Base-by-base conservation (phyloP, 2,797 vertebrate species). In the Pseudochaenichthys georgianus region DNA sequence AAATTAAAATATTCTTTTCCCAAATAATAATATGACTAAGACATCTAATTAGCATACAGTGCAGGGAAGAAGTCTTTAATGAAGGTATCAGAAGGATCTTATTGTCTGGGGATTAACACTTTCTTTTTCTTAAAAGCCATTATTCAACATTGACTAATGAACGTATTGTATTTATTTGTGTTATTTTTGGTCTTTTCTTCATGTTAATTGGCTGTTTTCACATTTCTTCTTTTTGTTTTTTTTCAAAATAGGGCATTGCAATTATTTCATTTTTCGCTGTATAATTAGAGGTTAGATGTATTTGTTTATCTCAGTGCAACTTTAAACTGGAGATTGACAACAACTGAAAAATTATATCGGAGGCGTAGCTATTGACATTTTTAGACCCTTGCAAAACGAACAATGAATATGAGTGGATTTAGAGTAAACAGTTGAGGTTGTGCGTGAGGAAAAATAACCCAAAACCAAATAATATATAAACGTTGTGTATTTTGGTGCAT, bases 171-270 rank as follows among this genome's bases (percentile, higher is more conserved):
- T 92, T 90, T 93, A 94, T 94, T 95, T 94, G 90, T 94, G 93
- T 94, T 95, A 94, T 95, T 95, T 94, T 94, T 92, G 92, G 90
- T 89, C 84, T 89, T 92, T 92, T 93, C 91, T 88, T 93, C 84
- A 88, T 94, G 93, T 93, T 95, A 95, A 95, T 95, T 95, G 91
- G 93, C 80, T 92, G 90, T 91, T 95, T 94, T 94, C 92, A 93
- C 89, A 91, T 93, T 92, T 91, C 85, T 87, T 68, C 73, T 70
- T 87, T 78, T 86, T 90, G 59, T 59, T 80, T 86, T 87, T 87
- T 91, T 89, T 75, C 86, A 87, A 94, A 95, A 93, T 94, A 94
- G 94, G 94, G 78, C 94, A 94, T 86, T 87, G 88, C 88, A 94
- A 93, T 95, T 94, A 94, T 84, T 93, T 92, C 73, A 88, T 53